phyloP scores from a whole-genome alignment of 2,113 vertebrate species.

The Paradisaea rubra region DNA sequence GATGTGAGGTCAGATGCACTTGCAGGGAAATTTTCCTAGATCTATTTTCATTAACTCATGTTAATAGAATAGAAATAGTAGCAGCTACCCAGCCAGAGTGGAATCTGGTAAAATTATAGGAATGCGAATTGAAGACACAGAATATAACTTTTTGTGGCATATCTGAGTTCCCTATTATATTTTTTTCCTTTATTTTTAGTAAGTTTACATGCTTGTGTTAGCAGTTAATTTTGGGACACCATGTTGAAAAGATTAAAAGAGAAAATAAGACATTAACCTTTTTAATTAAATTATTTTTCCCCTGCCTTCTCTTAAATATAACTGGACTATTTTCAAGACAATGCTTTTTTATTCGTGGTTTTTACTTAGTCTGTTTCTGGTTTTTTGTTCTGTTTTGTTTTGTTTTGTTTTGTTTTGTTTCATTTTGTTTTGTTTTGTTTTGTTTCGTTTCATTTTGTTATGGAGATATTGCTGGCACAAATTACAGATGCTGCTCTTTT shows the following conservation, averaged over 20 bases:
- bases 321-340: neutral
- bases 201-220: neutral
- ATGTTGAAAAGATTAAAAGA: neutral
- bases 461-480: neutral
- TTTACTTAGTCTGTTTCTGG: neutral
- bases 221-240: neutral
- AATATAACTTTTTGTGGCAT: neutral
- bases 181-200: neutral
- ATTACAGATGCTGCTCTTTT: neutral
- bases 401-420: no score
- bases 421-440: neutral
- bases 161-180: neutral
- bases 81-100: no score
- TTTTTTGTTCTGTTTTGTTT: neutral
- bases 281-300: neutral
- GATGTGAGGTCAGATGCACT: neutral
- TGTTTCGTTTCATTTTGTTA: neutral
- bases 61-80: neutral
- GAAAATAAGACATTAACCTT: neutral
- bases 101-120: neutral
- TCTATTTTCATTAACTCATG: neutral
- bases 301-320: neutral
- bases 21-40: neutral
- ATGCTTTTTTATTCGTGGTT: fast-evolving
- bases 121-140: neutral